A percentile compares a stretch with the other conserved stretches of the same genome.
These are phyloP conservation scores for Gulo gulo DNA, from an alignment of 2,113 vertebrate genomes.

Conservation along the genomic window DNA sequence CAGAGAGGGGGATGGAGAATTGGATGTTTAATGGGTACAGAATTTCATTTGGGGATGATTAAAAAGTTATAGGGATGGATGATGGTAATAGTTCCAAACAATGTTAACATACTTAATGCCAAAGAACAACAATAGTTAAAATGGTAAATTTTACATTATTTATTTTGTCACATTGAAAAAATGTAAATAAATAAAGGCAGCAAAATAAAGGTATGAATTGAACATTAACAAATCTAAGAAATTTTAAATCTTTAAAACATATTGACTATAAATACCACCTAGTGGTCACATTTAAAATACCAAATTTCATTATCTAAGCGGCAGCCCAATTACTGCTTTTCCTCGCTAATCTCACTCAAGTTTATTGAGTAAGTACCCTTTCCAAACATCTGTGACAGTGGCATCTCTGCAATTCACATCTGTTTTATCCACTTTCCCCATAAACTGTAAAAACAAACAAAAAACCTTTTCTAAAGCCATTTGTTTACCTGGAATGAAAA, in stretches of 20 bases:
- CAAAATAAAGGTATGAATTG: conserved; percentile 31
- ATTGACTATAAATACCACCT: conserved; percentile 74
- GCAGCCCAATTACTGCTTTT: not conserved
- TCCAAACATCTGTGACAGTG: not conserved
- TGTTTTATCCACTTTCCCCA: not conserved
- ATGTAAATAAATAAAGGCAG: not conserved
- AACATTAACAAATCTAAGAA: conserved; percentile 21
- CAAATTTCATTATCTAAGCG: conserved; percentile 6
- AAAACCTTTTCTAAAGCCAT: not conserved
- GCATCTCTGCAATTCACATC: not conserved
- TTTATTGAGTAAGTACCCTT: not conserved
- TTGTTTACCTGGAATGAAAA: not conserved
- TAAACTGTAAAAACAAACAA: not conserved
- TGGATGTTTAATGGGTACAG: not conserved
- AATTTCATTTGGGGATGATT: not conserved
- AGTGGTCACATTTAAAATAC: conserved; percentile 68
- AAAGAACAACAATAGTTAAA: not conserved
- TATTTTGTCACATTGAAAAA: not conserved
- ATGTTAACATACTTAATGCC: not conserved
- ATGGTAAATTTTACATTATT: not conserved
- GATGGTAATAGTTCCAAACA: not conserved
- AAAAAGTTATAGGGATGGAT: not conserved
- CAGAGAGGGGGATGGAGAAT: not conserved
- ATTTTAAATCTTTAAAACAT: conserved; percentile 16
- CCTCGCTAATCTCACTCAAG: not conserved